Conservation (phyloP, 2,797 vertebrate genomes). For the Apogon hyalosoma region DNA sequence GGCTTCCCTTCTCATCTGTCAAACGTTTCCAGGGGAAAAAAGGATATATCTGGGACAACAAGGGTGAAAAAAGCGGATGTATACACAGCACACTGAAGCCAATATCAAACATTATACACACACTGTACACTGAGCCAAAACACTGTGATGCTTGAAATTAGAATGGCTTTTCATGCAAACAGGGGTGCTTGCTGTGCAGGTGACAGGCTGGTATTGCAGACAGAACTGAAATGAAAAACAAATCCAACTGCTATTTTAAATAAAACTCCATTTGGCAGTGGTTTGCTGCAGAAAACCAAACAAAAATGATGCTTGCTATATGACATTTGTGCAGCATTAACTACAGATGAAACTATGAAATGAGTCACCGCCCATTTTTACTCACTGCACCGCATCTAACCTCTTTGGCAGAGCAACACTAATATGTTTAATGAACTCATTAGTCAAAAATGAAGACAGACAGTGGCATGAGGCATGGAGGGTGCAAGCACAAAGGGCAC, state of each 20-base stretch:
- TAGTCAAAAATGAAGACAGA: constrained; percentile 81
- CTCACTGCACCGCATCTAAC: constrained; percentile 55
- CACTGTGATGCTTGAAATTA: constrained; percentile 83
- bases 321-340: constrained; percentile 55
- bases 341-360: constrained; percentile 69
- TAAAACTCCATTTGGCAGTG: constrained; percentile 62
- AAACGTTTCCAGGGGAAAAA: constrained; percentile 38
- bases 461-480: constrained; percentile 61
- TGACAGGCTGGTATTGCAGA: constrained; percentile 69
- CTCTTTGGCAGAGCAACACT: constrained; percentile 71
- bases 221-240: constrained; percentile 71
- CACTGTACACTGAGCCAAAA: constrained; percentile 75
- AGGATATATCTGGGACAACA: constrained; percentile 64
- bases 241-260: constrained; percentile 72
- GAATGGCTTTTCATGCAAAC: constrained; percentile 81
- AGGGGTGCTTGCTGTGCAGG: constrained; percentile 73
- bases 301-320: constrained; percentile 36
- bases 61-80: constrained; percentile 57
- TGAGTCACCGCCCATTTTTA: constrained; percentile 57
- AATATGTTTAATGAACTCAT: constrained; percentile 82
- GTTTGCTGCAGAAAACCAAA: constrained; percentile 44
- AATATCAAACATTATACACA: constrained; percentile 73
- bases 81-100: constrained; percentile 67
- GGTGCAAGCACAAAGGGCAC: constrained; percentile 63
- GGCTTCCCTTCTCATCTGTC: constrained; percentile 41